Base-by-base conservation (phyloP, 2,888 invertebrate genomes). In the Drosophila eohydei region DNA sequence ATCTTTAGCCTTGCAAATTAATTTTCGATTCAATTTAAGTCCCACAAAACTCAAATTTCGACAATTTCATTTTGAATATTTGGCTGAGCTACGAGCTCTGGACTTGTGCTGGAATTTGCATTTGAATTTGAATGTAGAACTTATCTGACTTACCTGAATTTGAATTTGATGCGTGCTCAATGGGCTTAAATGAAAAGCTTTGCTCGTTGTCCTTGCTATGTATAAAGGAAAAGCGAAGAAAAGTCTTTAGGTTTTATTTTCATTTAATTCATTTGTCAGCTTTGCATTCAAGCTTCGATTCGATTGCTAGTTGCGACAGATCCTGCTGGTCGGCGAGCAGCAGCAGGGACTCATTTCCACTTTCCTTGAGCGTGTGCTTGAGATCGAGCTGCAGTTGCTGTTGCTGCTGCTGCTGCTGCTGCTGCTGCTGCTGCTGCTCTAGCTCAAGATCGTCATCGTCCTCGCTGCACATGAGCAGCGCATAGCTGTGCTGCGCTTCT, bases 381-480 rank as follows among this genome's bases (percentile, higher is more conserved):
- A 6, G 38, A 16, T 28, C 38, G 6, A 28, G 28, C 3, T 30
- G 43, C 16, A 30, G 16, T 3, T 28, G 12, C 28, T 41, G 56
- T 38, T 32, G 14, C 14, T 36, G 16, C 14, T 51, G 16, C 16
- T 21, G 36, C 4, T 44, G n/a, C n/a, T n/a, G 2, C 9, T 28
- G 40, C 12, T 43, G 2, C 9, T 30, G 12, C 8, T 60, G 54
- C 21, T 11, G 34, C 0, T 30, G n/a, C 5, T 51, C 16, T 3
- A 9, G n/a, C 12, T 67, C 30, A 0, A 26, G 11, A 21, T 55
- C 77, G 26, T 74, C 80, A 26, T 80, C 77, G 12, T 64, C 72
- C 26, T 78, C 79, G 46, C 66, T 74, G 66, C 74, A 55, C 55
- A 38, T 28, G 14, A 74, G 79, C 43, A 41, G 40, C 0, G 36